phyloP scores from a whole-genome alignment of 2,113 vertebrate species.

The Ctenomys sociabilis region DNA sequence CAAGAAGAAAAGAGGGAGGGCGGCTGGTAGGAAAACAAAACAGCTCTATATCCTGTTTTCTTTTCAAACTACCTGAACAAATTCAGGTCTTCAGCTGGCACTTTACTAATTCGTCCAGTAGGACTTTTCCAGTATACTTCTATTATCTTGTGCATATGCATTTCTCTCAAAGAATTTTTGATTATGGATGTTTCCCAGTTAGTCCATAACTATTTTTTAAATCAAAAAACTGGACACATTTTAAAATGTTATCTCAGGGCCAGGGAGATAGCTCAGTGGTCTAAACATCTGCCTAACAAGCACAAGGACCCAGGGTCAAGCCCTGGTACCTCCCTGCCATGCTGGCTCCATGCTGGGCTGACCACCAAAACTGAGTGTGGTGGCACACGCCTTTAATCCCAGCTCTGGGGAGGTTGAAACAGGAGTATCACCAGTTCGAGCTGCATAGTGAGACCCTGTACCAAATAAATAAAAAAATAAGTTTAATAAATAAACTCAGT shows the following conservation, averaged over 20 bases:
- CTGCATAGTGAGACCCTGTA: no score
- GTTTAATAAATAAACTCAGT: background rate
- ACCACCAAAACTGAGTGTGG: no score
- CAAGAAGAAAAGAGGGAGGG: background rate
- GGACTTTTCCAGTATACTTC: background rate
- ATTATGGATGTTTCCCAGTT: background rate
- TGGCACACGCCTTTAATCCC: no score
- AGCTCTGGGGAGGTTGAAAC: no score
- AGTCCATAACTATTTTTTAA: background rate
- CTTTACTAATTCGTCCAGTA: background rate
- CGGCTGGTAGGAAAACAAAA: background rate
- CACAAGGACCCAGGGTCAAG: no score
- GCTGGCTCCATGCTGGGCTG: no score
- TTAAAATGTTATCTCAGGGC: background rate
- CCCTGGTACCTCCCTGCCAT: no score
- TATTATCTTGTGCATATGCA: background rate
- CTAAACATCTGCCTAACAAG: no score
- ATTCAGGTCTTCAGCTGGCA: background rate
- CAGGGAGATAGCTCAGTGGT: no score
- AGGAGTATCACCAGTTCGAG: no score
- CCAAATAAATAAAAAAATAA: background rate
- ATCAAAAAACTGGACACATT: background rate
- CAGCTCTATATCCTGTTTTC: background rate
- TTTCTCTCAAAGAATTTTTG: background rate
- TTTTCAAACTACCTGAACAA: background rate